Evolutionary conservation across 2,888 invertebrate genomes (phyloP).

Genomic region (Dorcus parallelipipedus): DNA sequence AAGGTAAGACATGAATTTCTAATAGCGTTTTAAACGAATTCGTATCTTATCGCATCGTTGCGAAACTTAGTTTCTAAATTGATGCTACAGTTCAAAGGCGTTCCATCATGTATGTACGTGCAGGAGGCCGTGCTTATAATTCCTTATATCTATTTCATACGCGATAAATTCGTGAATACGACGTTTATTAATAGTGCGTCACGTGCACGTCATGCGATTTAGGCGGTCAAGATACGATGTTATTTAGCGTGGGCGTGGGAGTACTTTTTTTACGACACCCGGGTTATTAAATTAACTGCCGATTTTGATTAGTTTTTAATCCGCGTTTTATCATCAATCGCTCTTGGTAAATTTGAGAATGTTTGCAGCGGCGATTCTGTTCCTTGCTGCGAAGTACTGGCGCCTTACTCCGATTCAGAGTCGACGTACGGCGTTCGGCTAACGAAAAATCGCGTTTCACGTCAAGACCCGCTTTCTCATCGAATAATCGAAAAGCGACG

Average conservation of each 20-base stretch:
- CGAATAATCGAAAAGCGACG: conserved; percentile 94
- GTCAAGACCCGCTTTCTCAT: conserved; percentile 97
- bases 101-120: not conserved
- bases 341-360: no score
- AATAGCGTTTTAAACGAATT: no score
- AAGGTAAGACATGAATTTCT: conserved; percentile 44
- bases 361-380: conserved; percentile 57
- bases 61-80: no score
- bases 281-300: no score
- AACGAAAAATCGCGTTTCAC: conserved; percentile 46
- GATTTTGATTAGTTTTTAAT: no score
- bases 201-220: conserved; percentile 18
- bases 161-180: conserved; percentile 13
- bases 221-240: conserved; percentile 1
- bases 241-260: no score
- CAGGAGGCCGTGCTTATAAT: not conserved
- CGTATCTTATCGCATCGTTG: no score
- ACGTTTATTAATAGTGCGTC: conserved; percentile 19
- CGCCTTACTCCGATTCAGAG: conserved; percentile 25
- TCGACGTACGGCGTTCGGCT: conserved; percentile 20
- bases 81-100: no score
- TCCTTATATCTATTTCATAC: conserved; percentile 8
- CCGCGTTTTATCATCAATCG: no score
- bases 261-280: no score
- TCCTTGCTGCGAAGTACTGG: conserved; percentile 59